Evolutionary conservation across 2,797 vertebrate genomes (phyloP), one percentile per base, ranked within the genome.

Genomic region (Gastrophryne carolinensis): DNA sequence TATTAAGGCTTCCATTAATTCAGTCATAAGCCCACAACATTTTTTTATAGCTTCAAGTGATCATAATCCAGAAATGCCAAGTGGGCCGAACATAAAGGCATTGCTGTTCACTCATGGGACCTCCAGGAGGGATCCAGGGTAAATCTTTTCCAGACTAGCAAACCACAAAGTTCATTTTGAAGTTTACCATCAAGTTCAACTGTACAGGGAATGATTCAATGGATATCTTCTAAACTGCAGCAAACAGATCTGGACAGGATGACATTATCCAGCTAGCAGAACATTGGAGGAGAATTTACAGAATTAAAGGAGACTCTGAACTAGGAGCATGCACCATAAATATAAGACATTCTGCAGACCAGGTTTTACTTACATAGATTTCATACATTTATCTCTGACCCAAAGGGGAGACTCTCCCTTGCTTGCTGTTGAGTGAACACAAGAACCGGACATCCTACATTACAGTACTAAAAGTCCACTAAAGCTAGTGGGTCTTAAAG

Each of bases 121-220:
- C 26, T 9, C 8, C 7, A 21, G 12, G 24, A 53, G 15, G 13
- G 29, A 21, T 53, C 7, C n/a, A 17, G 15, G 35, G 49, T 35
- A 26, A 37, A 12, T 52, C 11, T 50, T 53, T 53, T 37, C 32
- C 32, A 68, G 21, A 54, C 23, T 27, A 21, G 3, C 8, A 17
- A 44, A 69, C 23, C 35, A 44, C 35, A 44, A 26, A 32, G 41
- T 24, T 27, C 15, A 26, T 9, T 56, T 34, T 41, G 34, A 27
- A 68, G 52, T 56, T n/a, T 56, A 56, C 50, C 17, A 54, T 17
- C 5, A 49, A 66, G 63, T 50, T 35, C 27, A 34, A 12, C 37
- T 34, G 11, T 7, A 66, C 17, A 13, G 21, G 50, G 2, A 65
- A 34, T 2, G 11, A 23, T 24, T 50, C 34, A 6, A 26, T 1